These are phyloP conservation scores for Phaethon lepturus DNA, from an alignment of 2,113 vertebrate species.

Conservation along the genomic window DNA sequence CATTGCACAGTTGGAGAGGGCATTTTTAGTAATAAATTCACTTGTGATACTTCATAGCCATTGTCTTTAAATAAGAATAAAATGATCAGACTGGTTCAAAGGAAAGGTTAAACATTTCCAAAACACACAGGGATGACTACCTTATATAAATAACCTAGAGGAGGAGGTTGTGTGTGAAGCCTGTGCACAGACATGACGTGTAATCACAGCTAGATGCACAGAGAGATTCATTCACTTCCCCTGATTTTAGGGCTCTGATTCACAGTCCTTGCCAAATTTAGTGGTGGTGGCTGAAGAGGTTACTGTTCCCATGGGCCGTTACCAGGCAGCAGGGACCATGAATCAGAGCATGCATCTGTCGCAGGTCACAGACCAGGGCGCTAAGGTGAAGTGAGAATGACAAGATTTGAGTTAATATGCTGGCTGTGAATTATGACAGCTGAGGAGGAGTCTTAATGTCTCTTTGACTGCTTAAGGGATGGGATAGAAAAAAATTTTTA, in stretches of 20 bases:
- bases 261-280: background rate
- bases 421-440: background rate
- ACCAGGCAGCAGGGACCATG: background rate
- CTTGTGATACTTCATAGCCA: background rate
- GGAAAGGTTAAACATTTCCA: background rate
- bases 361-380: background rate
- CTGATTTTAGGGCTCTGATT: background rate
- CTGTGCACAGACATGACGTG: rapidly evolving
- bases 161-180: background rate
- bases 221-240: background rate
- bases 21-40: slow-evolving; percentile 8
- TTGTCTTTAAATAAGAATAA: slow-evolving; percentile 11
- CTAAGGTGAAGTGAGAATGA: background rate
- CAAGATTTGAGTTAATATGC: background rate
- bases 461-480: background rate
- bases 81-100: background rate
- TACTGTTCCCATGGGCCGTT: background rate
- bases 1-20: background rate
- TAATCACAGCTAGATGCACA: background rate
- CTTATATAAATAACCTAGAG: background rate
- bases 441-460: background rate
- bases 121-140: background rate
- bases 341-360: background rate
- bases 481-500: background rate
- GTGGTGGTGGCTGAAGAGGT: background rate